phyloP scores from a whole-genome alignment of 2,113 vertebrate genomes.

The Heterochromis multidens region DNA sequence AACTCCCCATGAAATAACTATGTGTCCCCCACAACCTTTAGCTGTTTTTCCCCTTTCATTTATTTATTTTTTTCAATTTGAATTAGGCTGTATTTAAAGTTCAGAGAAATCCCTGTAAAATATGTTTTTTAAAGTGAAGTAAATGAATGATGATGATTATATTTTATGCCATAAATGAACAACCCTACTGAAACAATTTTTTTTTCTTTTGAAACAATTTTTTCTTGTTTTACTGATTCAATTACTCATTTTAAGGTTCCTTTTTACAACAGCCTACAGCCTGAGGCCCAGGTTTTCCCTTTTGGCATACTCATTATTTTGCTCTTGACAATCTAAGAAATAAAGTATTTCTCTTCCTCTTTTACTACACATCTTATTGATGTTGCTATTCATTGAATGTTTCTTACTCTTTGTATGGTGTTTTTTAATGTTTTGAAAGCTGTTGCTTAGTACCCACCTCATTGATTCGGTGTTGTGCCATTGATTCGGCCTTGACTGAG shows the following conservation, averaged over 20 bases:
- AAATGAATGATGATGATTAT: not conserved
- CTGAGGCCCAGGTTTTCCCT: not conserved
- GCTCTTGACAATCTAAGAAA: not conserved
- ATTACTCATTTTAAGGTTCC: not conserved
- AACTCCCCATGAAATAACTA: no score
- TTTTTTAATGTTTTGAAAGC: rapidly evolving
- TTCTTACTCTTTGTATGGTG: not conserved
- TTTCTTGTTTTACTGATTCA: not conserved
- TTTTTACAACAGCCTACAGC: not conserved
- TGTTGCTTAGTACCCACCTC: not conserved
- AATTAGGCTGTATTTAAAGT: not conserved
- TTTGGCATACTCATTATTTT: not conserved
- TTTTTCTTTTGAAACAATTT: no score
- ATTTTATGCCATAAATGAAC: no score
- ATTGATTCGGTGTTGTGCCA: not conserved
- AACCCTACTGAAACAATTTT: no score
- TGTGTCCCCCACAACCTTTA: no score
- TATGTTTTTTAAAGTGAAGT: not conserved
- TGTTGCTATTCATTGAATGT: not conserved
- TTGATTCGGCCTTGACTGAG: not conserved
- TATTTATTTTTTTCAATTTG: not conserved
- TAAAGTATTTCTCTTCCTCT: not conserved
- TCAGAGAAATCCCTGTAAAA: not conserved
- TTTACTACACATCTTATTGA: not conserved
- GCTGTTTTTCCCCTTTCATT: no score